Percentiles rank a stretch among this genome's conserved stretches.
Evolutionary conservation across 2,113 vertebrate species (phyloP).

Genomic region (Pituophis catenifer): DNA sequence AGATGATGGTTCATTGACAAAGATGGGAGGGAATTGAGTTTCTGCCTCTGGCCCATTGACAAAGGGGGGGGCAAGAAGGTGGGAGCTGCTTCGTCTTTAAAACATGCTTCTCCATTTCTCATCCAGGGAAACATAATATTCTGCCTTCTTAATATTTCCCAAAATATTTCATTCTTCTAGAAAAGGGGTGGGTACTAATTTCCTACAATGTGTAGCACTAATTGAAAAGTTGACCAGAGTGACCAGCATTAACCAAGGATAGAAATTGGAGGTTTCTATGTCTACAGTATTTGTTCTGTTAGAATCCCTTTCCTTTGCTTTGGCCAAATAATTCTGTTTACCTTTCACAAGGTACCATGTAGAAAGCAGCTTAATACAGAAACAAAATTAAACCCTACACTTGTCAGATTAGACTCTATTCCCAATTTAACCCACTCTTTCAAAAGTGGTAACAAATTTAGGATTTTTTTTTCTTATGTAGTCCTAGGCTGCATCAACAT

Average conservation of each 20-base stretch:
- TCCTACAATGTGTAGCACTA: background rate
- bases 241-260: background rate
- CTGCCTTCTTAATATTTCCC: too few species aligned
- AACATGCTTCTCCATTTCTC: too few species aligned
- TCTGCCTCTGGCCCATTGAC: too few species aligned
- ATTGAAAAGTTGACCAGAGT: background rate
- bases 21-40: too few species aligned
- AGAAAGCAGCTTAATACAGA: background rate
- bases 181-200: too few species aligned
- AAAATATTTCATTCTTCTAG: too few species aligned
- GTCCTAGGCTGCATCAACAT: background rate
- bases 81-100: too few species aligned
- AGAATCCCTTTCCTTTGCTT: background rate
- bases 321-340: conserved; percentile 28
- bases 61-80: too few species aligned
- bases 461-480: conserved; percentile 43
- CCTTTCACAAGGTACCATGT: conserved; percentile 32
- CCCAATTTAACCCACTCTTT: conserved; percentile 40
- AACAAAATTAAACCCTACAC: conserved; percentile 9
- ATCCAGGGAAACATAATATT: too few species aligned
- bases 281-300: background rate
- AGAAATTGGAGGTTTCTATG: background rate
- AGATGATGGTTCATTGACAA: too few species aligned
- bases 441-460: conserved; percentile 47
- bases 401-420: conserved; percentile 39